These are phyloP conservation scores for Seriola quinqueradiata DNA, from an alignment of 2,113 vertebrate genomes.

Conservation along the genomic window DNA sequence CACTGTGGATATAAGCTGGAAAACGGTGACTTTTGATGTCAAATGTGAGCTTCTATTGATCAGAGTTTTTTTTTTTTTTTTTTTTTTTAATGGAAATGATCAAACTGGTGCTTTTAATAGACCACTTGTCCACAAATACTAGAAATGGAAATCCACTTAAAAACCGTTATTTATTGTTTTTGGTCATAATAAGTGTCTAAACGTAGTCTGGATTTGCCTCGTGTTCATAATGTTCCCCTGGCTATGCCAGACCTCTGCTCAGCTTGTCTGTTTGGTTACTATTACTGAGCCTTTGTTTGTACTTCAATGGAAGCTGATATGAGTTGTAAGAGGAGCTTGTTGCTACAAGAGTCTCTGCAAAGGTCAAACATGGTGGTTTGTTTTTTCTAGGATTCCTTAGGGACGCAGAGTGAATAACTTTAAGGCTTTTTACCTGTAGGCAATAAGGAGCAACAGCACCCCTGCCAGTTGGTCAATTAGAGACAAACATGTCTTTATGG, in stretches of 20 bases:
- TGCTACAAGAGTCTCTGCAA: constrained; percentile 84
- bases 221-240: constrained; percentile 30
- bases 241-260: constrained; percentile 52
- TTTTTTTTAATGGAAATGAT: not conserved
- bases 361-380: constrained; percentile 85
- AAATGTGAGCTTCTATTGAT: constrained; percentile 34
- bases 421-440: constrained; percentile 72
- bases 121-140: constrained; percentile 15
- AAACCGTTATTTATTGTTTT: constrained; percentile 39
- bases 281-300: constrained; percentile 81
- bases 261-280: constrained; percentile 79
- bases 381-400: constrained; percentile 75
- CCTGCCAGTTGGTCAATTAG: constrained; percentile 76
- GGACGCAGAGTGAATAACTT: constrained; percentile 71
- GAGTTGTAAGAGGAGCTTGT: constrained; percentile 83
- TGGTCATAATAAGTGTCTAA: constrained; percentile 30
- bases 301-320: constrained; percentile 82
- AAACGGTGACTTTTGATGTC: constrained; percentile 53
- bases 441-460: constrained; percentile 71
- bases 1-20: constrained; percentile 63
- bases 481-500: constrained; percentile 72
- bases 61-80: not conserved
- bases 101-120: constrained; percentile 3
- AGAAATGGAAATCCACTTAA: constrained; percentile 15
- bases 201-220: constrained; percentile 37